Percentiles rank a stretch among this genome's conserved stretches.
phyloP scores from a whole-genome alignment of 2,113 vertebrate genomes.

The Orcinus orca region DNA sequence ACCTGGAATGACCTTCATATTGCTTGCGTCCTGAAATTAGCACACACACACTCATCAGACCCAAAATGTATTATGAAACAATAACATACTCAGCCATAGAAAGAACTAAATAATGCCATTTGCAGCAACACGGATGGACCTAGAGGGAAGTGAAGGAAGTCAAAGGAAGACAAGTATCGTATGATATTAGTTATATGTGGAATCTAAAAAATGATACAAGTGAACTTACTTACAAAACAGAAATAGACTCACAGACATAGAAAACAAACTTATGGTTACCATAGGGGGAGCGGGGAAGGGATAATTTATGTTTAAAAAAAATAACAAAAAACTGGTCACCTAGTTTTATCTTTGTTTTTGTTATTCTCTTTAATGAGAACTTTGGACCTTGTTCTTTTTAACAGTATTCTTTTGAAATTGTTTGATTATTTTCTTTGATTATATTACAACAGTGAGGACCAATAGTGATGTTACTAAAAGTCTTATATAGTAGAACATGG shows the following conservation, averaged over 20 bases:
- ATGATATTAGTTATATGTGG: background rate
- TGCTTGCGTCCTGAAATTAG: constrained; percentile 67
- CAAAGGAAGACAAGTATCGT: background rate
- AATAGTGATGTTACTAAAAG: background rate
- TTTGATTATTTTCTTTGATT: constrained; percentile 22
- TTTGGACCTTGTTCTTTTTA: background rate
- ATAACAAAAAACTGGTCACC: background rate
- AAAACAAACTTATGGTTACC: background rate
- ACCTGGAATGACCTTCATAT: constrained; percentile 67
- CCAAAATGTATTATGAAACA: background rate
- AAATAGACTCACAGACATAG: background rate
- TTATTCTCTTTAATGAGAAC: background rate
- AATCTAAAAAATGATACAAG: background rate
- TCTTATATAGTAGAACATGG: background rate
- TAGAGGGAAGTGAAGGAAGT: background rate
- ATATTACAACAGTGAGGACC: background rate
- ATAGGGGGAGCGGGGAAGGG: too few species aligned
- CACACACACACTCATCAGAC: constrained; percentile 35
- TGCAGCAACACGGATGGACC: background rate
- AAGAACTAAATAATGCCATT: background rate
- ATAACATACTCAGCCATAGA: background rate
- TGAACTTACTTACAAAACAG: background rate
- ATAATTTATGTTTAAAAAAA: background rate
- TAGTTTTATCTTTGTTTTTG: background rate
- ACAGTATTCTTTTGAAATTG: background rate